Evolutionary conservation across 2,888 invertebrate species (phyloP).

Genomic region (Hecatera dysodea): DNA sequence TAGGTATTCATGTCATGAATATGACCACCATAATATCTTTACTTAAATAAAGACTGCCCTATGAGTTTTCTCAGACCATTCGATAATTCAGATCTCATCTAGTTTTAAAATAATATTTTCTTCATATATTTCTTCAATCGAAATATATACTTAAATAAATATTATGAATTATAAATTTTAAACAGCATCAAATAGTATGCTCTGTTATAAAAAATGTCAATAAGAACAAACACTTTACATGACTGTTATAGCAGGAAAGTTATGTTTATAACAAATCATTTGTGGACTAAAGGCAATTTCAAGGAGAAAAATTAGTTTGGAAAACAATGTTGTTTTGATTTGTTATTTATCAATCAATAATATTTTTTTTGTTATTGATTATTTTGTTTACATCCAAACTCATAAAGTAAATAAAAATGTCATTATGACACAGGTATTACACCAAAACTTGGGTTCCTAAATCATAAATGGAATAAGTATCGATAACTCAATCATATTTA

Average conservation of each 20-base stretch:
- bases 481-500: constrained; percentile 18
- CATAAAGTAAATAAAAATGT: neutral
- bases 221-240: neutral
- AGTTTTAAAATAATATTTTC: neutral
- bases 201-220: neutral
- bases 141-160: neutral
- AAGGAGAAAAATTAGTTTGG: constrained; percentile 7
- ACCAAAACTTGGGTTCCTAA: neutral
- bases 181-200: neutral
- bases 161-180: neutral
- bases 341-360: constrained; percentile 30
- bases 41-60: neutral
- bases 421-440: neutral
- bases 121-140: neutral
- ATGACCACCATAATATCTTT: neutral
- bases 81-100: neutral
- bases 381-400: constrained; percentile 23
- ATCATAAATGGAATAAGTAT: neutral
- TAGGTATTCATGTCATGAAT: neutral
- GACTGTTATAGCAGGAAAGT: neutral
- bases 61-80: neutral
- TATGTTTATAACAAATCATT: neutral
- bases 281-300: neutral
- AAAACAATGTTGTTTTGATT: constrained; percentile 18
- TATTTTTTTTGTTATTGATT: constrained; percentile 13